A percentile compares a stretch with the other conserved stretches of the same genome.
These are phyloP conservation scores for Lepidothrix coronata DNA, from an alignment of 2,113 vertebrate genomes.

Conservation along the genomic window DNA sequence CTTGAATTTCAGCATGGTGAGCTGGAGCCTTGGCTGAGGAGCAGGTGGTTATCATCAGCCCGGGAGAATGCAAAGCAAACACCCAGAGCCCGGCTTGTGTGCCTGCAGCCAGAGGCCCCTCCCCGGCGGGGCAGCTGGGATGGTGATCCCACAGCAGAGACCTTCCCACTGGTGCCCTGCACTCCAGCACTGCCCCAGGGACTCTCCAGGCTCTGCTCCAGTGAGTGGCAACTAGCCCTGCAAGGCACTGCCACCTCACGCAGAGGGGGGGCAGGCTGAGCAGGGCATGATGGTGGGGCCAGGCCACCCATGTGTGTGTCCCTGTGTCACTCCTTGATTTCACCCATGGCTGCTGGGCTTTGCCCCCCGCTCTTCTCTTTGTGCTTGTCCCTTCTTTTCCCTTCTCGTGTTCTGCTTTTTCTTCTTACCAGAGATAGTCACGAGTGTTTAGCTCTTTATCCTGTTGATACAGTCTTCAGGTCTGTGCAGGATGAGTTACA, in stretches of 20 bases:
- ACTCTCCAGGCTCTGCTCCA: neutral
- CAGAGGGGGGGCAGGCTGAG: rapidly evolving
- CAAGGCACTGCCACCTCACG: rapidly evolving
- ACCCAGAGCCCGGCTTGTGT: neutral
- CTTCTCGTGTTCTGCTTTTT: neutral
- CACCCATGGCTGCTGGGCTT: neutral
- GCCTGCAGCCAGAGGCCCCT: neutral
- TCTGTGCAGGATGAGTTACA: neutral
- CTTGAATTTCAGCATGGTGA: constrained; percentile 60
- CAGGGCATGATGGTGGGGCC: rapidly evolving
- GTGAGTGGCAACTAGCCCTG: neutral
- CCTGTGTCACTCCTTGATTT: neutral
- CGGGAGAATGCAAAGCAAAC: constrained; percentile 28
- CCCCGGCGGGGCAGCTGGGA: neutral
- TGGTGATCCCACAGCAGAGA: rapidly evolving
- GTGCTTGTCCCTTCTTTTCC: neutral
- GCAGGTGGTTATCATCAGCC: neutral
- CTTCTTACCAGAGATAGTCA: neutral
- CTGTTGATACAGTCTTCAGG: neutral
- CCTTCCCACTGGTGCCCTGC: neutral
- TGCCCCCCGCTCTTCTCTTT: neutral
- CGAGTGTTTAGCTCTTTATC: neutral
- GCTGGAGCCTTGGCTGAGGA: neutral
- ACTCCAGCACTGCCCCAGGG: neutral
- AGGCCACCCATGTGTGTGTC: neutral